phyloP scores from a whole-genome alignment of 1,140 invertebrate species.

The Drosophila takahashii region DNA sequence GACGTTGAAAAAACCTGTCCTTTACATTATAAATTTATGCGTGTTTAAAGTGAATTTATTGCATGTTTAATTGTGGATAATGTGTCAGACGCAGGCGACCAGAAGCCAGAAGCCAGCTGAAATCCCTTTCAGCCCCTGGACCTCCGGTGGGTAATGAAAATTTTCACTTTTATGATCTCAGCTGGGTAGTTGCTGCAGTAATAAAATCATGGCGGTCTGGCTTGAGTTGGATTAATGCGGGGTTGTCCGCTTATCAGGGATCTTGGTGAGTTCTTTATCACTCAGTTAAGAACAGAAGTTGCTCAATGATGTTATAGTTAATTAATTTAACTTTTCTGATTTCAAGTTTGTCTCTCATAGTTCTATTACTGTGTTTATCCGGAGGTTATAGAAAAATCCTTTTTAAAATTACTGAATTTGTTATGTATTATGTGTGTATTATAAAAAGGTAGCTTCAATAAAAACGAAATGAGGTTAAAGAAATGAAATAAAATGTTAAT shows the following conservation, averaged over 20 bases:
- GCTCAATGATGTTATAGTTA: background rate
- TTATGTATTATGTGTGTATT: too few relatives aligned
- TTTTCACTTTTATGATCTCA: slow-evolving; percentile 68
- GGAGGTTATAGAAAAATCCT: too few relatives aligned
- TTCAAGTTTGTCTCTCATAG: background rate
- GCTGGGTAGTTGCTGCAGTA: slow-evolving; percentile 22
- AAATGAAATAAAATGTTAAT: too few relatives aligned
- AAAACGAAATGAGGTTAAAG: too few relatives aligned
- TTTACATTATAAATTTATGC: slow-evolving; percentile 66
- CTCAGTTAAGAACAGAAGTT: slow-evolving; percentile 1
- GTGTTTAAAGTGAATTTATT: slow-evolving; percentile 73
- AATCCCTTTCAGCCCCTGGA: background rate
- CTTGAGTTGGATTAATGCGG: slow-evolving; percentile 21
- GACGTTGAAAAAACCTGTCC: slow-evolving; percentile 20
- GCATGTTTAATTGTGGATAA: slow-evolving; percentile 69
- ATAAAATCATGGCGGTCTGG: slow-evolving; percentile 16
- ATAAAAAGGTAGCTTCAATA: too few relatives aligned
- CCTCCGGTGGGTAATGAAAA: slow-evolving; percentile 29
- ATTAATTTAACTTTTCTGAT: background rate
- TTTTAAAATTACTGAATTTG: too few relatives aligned
- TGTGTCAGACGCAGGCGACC: slow-evolving; percentile 38
- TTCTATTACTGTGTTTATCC: background rate
- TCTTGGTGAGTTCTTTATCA: slow-evolving; percentile 11
- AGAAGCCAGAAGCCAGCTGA: slow-evolving; percentile 17
- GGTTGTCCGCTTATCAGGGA: slow-evolving; percentile 9